Conservation (phyloP, 92 coral and sea anemone genomes). For the Palythoa heliodiscus region DNA sequence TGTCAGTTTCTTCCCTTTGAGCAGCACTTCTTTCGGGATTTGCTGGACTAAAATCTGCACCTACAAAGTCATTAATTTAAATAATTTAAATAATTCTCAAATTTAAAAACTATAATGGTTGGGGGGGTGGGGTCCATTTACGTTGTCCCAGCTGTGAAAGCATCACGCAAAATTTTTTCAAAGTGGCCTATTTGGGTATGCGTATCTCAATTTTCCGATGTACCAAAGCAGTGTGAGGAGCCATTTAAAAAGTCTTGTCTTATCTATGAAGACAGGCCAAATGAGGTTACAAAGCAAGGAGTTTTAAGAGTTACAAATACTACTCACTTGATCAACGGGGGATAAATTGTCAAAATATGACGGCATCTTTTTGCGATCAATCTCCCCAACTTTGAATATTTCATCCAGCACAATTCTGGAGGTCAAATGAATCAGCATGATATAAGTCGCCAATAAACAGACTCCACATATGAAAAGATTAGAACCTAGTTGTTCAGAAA, state of each 20-base stretch:
- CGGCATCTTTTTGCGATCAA: slow-evolving; percentile 70
- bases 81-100: too few species aligned
- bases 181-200: too few species aligned
- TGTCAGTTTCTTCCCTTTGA: slow-evolving; percentile 74
- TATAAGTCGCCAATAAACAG: not conserved
- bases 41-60: slow-evolving; percentile 63
- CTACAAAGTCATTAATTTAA: slow-evolving; percentile 31
- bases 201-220: too few species aligned
- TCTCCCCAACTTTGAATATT: slow-evolving; percentile 84
- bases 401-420: slow-evolving; percentile 78
- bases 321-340: slow-evolving; percentile 74
- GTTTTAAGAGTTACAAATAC: not conserved
- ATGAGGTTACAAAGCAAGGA: not conserved
- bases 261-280: not conserved
- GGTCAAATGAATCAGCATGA: not conserved
- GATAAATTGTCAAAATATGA: slow-evolving; percentile 61
- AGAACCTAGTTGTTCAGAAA: too few species aligned
- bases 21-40: slow-evolving; percentile 64
- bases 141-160: too few species aligned
- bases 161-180: too few species aligned
- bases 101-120: too few species aligned
- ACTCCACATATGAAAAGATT: too few species aligned
- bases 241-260: not conserved
- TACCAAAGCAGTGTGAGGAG: too few species aligned
- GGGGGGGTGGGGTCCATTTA: too few species aligned